A percentile compares a stretch with the other conserved stretches of the same genome.
These are phyloP conservation scores for Syndactyla subalaris DNA, from an alignment of 2,797 vertebrate genomes.

Conservation along the genomic window DNA sequence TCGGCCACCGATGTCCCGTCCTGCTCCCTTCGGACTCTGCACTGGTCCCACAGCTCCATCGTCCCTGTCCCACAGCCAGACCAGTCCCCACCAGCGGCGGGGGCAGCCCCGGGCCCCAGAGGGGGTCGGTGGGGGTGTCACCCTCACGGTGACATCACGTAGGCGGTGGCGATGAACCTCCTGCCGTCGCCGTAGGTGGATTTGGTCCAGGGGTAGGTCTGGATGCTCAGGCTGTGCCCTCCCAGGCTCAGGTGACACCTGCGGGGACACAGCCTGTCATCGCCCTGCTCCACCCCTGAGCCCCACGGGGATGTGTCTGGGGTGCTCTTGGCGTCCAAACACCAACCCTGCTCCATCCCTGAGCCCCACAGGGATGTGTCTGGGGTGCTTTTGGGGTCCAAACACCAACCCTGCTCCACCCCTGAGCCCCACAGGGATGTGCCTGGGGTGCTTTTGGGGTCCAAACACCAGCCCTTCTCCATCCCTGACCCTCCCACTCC, in stretches of 20 bases:
- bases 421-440: no score
- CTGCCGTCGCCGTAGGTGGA: slow-evolving; percentile 82
- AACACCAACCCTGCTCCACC: rapidly evolving
- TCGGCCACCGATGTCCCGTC: rapidly evolving
- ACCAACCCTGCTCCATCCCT: not conserved
- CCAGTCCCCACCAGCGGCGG: not conserved
- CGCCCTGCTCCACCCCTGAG: not conserved
- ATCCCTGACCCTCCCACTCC: no score
- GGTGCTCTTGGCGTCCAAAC: not conserved
- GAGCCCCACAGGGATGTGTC: no score
- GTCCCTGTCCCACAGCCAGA: not conserved
- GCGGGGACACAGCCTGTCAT: not conserved
- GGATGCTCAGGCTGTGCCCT: slow-evolving; percentile 82
- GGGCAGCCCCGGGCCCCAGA: not conserved
- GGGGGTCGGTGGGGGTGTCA: rapidly evolving
- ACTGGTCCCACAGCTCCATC: not conserved
- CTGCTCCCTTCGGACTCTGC: not conserved
- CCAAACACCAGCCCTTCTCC: not conserved
- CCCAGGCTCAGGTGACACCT: slow-evolving; percentile 90
- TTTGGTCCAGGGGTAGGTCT: slow-evolving; percentile 93
- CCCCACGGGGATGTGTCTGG: rapidly evolving
- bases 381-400: rapidly evolving
- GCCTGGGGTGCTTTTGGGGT: rapidly evolving
- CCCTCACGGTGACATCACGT: slow-evolving; percentile 77
- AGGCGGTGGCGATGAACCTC: slow-evolving; percentile 89